Percentiles rank a stretch among this genome's conserved stretches.
These are phyloP conservation scores for Gonatopus flavifemur DNA, from an alignment of 1,140 invertebrate genomes.

Conservation along the genomic window DNA sequence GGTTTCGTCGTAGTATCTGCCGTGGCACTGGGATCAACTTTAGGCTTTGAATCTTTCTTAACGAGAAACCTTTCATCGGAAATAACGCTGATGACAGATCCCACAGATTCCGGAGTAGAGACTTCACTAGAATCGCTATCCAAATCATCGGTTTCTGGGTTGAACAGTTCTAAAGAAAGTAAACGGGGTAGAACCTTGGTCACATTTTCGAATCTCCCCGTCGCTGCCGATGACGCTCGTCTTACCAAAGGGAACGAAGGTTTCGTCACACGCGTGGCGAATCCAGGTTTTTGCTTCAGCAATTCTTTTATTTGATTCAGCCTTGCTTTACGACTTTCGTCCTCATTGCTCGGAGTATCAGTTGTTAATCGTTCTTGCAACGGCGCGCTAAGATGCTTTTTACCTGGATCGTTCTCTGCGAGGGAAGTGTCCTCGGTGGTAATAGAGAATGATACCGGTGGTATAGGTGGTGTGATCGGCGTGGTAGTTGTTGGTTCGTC, in stretches of 20 bases:
- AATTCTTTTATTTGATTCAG: conserved; percentile 71
- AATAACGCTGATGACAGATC: conserved; percentile 77
- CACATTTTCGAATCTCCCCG: conserved; percentile 55
- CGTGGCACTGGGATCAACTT: conserved; percentile 6
- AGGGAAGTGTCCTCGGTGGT: conserved; percentile 14
- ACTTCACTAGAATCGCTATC: conserved; percentile 86
- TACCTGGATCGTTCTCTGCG: background rate
- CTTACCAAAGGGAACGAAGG: conserved; percentile 64
- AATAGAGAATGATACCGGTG: too few species aligned
- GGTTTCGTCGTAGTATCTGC: conserved; percentile 4
- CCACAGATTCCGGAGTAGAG: conserved; percentile 83
- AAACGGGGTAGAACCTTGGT: conserved; percentile 67
- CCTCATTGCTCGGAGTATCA: conserved; percentile 37
- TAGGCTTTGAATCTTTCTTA: conserved; percentile 24
- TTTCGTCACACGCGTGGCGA: conserved; percentile 44
- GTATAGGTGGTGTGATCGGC: too few species aligned
- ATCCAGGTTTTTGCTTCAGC: conserved; percentile 64
- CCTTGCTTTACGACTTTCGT: conserved; percentile 60
- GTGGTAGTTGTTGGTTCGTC: too few species aligned
- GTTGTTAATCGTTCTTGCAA: conserved; percentile 43
- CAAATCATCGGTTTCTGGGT: conserved; percentile 87
- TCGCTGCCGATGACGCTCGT: conserved; percentile 59
- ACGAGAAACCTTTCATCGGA: conserved; percentile 45
- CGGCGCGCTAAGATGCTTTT: too few species aligned
- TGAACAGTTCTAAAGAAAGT: conserved; percentile 81